Base-by-base conservation (phyloP, 2,797 vertebrate genomes). In the Sebastes miniatus region DNA sequence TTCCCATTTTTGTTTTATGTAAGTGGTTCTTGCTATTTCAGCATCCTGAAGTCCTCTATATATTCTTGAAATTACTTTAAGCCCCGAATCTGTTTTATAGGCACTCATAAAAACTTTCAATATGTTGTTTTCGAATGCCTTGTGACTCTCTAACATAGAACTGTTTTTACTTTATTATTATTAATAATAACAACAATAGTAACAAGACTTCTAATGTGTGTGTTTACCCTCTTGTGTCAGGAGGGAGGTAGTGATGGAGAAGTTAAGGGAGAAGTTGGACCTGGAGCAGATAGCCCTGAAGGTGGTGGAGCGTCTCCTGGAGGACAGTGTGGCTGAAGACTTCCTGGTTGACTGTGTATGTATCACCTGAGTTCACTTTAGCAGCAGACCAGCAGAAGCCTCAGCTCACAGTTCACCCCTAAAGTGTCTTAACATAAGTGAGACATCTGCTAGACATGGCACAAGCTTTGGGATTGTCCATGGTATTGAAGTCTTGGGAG, bases 271-370 rank as follows among this genome's bases (percentile, higher is more conserved):
- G 88, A 98, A 96, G 86, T 85, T 97, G 63, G 97, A 97, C 39
- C 93, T 92, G 88, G 97, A 99, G 83, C 96, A 89, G 76, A 96
- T 95, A 93, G 97, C 98, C 2, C 80, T 97, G 79, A 81, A 79
- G 77, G 79, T 98, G 75, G 98, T 99, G 76, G 97, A 99, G 92
- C 94, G 96, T 1, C 97, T 99, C n/a, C 90, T 99, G 83, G 97
- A 97, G 77, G 95, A 97, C 69, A 92, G 93, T 4, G 95, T 99
- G 77, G 86, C 95, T 5, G 97, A 98, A 73, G 97, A 98, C 64
- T 97, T 98, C 84, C 93, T 99, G 72, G 68, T 92, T 11, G 96
- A 96, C 70, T 97, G 96, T 91, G 99, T 99, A 96, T 11, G 93
- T 88, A 63, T 74, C 20, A 6, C 4, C 20, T 14, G 2, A 58